A percentile compares a stretch with the other conserved stretches of the same genome.
These are phyloP conservation scores for Labeo rohita DNA, from an alignment of 2,113 vertebrate genomes.

Conservation along the genomic window DNA sequence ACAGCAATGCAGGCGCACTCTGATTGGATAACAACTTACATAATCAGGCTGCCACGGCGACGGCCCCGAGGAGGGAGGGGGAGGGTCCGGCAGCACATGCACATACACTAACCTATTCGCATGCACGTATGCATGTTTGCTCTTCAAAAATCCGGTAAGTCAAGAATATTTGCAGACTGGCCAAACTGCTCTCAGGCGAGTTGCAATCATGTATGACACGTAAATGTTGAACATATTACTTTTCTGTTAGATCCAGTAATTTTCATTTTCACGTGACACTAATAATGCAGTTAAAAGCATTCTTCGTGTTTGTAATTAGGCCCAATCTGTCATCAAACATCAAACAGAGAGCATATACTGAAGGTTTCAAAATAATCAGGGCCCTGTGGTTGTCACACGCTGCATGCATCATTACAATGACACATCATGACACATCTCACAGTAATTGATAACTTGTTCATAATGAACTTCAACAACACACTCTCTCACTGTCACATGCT, in stretches of 20 bases:
- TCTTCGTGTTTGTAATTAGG: background rate
- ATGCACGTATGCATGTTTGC: constrained; percentile 13
- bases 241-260: background rate
- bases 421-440: constrained; percentile 2
- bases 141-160: constrained; percentile 57
- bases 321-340: background rate
- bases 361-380: background rate
- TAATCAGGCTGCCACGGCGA: constrained; percentile 70
- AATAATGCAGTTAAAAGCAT: background rate
- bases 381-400: background rate
- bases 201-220: background rate
- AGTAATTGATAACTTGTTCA: background rate
- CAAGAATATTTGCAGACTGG: constrained; percentile 50
- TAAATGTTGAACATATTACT: background rate
- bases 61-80: constrained; percentile 14
- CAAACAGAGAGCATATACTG: background rate
- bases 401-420: background rate
- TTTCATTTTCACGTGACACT: background rate
- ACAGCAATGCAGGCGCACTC: constrained; percentile 66
- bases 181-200: background rate
- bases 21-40: constrained; percentile 76
- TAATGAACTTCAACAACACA: background rate
- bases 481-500: background rate
- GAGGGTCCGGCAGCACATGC: constrained; percentile 12
- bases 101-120: constrained; percentile 5